Conservation (phyloP, 1,140 invertebrate genomes). For the Macrostomum lignano region DNA sequence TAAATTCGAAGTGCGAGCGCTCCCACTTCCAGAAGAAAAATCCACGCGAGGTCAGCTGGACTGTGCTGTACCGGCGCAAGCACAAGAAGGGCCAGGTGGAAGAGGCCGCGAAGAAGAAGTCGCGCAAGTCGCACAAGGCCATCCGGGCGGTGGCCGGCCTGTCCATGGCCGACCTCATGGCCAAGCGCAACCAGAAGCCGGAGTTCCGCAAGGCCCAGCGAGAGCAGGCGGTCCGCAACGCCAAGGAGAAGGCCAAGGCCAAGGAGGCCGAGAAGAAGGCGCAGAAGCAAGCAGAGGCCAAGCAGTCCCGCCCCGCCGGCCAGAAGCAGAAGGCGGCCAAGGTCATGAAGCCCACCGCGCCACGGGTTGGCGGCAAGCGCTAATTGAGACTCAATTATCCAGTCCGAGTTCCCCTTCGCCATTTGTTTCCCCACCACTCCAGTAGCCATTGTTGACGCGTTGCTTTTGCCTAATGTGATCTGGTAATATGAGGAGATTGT, state of each 20-base stretch:
- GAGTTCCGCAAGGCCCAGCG: conserved; percentile 3
- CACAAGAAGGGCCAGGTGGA: conserved; percentile 70
- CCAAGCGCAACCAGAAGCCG: conserved; percentile 34
- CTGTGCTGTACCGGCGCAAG: conserved; percentile 88
- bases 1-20: conserved; percentile 78
- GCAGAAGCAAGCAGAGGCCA: neutral
- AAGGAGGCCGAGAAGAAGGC: conserved; percentile 1
- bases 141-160: conserved; percentile 88
- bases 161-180: conserved; percentile 76
- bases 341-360: neutral
- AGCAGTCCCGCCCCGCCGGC: neutral
- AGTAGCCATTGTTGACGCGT: too few relatives aligned
- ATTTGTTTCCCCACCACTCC: too few relatives aligned
- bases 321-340: neutral
- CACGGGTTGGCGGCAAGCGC: neutral
- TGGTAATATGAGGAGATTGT: too few relatives aligned
- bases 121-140: conserved; percentile 71
- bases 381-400: too few relatives aligned
- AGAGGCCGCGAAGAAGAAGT: conserved; percentile 72
- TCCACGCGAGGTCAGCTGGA: conserved; percentile 95
- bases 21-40: conserved; percentile 85
- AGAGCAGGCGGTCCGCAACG: conserved; percentile 1
- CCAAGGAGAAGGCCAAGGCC: neutral
- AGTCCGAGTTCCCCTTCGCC: too few relatives aligned
- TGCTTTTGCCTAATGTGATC: too few relatives aligned